Conservation (phyloP, 1,140 invertebrate species). For the Drosophila ogumai region DNA sequence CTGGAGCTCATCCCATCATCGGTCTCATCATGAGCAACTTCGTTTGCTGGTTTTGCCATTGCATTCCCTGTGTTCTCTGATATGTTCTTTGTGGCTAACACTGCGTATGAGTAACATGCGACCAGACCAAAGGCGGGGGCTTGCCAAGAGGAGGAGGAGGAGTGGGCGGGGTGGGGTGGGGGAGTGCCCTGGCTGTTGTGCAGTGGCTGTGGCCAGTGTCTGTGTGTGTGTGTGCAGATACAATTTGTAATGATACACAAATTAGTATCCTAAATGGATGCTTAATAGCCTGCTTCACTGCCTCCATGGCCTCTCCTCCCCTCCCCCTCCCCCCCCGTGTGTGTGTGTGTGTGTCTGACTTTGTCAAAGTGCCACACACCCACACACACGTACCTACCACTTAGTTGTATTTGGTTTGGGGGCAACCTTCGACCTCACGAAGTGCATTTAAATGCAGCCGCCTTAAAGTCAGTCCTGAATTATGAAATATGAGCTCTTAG, state of each 20-base stretch:
- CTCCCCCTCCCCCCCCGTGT: neutral
- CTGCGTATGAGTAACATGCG: conserved; percentile 70
- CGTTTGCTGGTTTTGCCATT: conserved; percentile 48
- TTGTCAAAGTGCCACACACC: conserved; percentile 20
- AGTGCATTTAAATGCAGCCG: conserved; percentile 56
- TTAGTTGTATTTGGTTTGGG: conserved; percentile 26
- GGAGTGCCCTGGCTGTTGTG: conserved; percentile 3
- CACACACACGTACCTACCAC: conserved; percentile 12
- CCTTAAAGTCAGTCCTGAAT: conserved; percentile 37
- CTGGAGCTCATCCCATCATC: conserved; percentile 7
- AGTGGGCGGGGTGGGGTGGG: neutral
- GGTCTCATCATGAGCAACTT: conserved; percentile 23
- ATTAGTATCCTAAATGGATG: conserved; percentile 84
- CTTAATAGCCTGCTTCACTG: conserved; percentile 74
- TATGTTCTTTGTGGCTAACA: conserved; percentile 70
- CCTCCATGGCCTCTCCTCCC: neutral
- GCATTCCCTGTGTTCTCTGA: conserved; percentile 45
- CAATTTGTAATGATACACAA: conserved; percentile 84
- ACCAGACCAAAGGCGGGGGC: conserved; percentile 17
- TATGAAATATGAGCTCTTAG: conserved; percentile 1
- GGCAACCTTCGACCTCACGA: conserved; percentile 6
- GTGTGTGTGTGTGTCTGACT: conserved; percentile 29
- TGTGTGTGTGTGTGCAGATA: conserved; percentile 60
- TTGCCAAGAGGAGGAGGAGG: neutral
- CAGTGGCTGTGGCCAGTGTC: conserved; percentile 38